Percentiles rank a stretch among this genome's conserved stretches.
Evolutionary conservation across 1,140 invertebrate genomes (phyloP).

Genomic region (Zelostemma sp.): DNA sequence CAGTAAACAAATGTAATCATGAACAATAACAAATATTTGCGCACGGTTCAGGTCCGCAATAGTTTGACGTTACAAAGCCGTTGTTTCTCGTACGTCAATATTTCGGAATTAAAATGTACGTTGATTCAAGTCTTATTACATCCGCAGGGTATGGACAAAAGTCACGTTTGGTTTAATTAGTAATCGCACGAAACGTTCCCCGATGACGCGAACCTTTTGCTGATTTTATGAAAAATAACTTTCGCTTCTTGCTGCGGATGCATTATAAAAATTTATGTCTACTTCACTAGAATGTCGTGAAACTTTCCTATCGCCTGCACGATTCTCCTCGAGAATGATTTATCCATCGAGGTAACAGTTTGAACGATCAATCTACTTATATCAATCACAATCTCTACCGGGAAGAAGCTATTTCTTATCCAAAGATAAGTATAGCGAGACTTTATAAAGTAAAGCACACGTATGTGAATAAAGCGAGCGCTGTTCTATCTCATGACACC

Average conservation of each 20-base stretch:
- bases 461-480: not conserved
- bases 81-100: too few species aligned
- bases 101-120: too few species aligned
- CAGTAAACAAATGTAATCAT: too few species aligned
- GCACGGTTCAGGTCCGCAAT: too few species aligned
- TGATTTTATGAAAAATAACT: not conserved
- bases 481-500: constrained; percentile 4
- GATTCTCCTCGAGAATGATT: constrained; percentile 32
- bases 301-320: constrained; percentile 11
- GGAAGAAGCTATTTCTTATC: constrained; percentile 4
- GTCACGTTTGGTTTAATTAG: not conserved
- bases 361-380: constrained; percentile 22
- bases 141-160: not conserved
- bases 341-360: constrained; percentile 15
- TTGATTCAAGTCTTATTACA: too few species aligned
- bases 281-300: not conserved
- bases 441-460: not conserved
- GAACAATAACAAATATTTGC: too few species aligned
- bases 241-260: not conserved
- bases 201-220: not conserved
- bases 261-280: constrained; percentile 2
- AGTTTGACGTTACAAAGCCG: too few species aligned
- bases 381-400: constrained; percentile 1
- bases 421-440: not conserved
- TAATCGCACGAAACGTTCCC: not conserved